Percentiles rank a stretch among this genome's conserved stretches.
phyloP scores from a whole-genome alignment of 2,888 invertebrate genomes.

The Spicauda simplicius region DNA sequence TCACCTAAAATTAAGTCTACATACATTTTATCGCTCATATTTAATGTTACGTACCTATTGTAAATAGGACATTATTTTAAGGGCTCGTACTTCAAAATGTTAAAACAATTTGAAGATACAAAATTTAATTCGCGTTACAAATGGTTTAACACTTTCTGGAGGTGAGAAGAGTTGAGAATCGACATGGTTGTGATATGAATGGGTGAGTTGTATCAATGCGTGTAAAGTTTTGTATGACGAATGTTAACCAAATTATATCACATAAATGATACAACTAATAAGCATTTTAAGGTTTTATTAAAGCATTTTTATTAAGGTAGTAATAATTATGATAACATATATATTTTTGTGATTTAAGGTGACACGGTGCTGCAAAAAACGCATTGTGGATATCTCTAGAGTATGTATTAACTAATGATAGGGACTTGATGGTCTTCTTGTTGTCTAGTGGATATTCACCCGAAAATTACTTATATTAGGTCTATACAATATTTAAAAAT shows the following conservation, averaged over 20 bases:
- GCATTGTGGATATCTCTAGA: background rate
- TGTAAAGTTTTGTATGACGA: background rate
- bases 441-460: background rate
- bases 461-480: background rate
- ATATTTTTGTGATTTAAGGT: background rate
- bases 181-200: background rate
- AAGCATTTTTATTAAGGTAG: background rate
- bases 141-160: background rate
- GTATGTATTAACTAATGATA: background rate
- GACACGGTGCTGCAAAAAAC: background rate
- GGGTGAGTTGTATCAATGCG: background rate
- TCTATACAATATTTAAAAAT: background rate
- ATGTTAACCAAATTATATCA: background rate
- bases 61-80: slow-evolving; percentile 3
- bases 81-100: background rate
- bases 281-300: background rate
- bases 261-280: background rate
- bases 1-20: background rate
- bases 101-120: slow-evolving; percentile 1
- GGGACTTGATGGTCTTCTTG: background rate
- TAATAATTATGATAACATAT: background rate
- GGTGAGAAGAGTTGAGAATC: background rate
- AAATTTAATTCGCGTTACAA: background rate
- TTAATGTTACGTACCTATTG: slow-evolving; percentile 12
- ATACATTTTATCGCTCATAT: background rate